A percentile compares a stretch with the other conserved stretches of the same genome.
These are phyloP conservation scores for Lagopus leucura DNA, from an alignment of 2,113 vertebrate genomes.

Conservation along the genomic window DNA sequence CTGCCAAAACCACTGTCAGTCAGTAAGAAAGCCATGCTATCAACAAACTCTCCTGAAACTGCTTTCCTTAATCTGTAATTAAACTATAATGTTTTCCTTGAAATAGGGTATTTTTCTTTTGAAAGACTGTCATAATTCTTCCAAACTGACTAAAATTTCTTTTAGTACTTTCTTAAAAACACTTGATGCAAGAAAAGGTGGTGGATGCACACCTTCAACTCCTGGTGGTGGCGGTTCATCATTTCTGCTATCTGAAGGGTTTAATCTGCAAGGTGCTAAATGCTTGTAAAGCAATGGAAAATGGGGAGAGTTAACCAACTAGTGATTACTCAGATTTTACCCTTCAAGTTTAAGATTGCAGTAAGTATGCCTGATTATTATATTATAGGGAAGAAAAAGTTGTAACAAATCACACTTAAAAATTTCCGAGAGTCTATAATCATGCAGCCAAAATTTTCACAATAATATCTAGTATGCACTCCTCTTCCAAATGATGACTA, in stretches of 20 bases:
- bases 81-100: conserved; percentile 28
- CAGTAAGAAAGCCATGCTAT: conserved; percentile 22
- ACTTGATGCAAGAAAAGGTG: not conserved
- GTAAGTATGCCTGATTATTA: not conserved
- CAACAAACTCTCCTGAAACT: conserved; percentile 32
- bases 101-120: not conserved
- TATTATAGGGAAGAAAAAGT: not conserved
- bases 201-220: not conserved
- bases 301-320: not conserved
- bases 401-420: not conserved
- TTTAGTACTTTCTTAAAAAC: not conserved
- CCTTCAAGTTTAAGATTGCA: not conserved
- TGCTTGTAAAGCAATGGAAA: not conserved
- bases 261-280: not conserved
- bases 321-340: not conserved
- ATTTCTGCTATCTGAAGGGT: not conserved
- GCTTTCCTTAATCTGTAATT: conserved; percentile 23
- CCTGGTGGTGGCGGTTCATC: not conserved
- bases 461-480: not conserved
- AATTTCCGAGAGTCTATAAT: not conserved
- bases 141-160: not conserved
- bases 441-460: not conserved
- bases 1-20: conserved; percentile 29
- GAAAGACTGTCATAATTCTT: not conserved
- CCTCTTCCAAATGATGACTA: not conserved